Conservation (phyloP, 2,888 invertebrate genomes). For the Meandrusa payeni region DNA sequence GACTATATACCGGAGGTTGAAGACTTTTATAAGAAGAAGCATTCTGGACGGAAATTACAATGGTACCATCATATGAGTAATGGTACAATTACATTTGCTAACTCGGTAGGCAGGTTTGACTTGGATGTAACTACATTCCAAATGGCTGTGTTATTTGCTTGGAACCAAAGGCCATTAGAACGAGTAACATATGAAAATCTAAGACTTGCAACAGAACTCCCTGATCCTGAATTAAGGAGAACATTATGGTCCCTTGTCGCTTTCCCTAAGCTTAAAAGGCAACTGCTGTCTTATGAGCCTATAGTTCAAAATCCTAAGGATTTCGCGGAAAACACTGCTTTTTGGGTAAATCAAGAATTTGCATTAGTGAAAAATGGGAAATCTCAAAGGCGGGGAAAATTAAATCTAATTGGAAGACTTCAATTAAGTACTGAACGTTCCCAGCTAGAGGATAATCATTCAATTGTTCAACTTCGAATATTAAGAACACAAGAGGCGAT, state of each 20-base stretch:
- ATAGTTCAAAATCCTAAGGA: conserved; percentile 94
- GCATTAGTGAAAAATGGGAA: conserved; percentile 96
- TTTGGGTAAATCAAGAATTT: conserved; percentile 99
- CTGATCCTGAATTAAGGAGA: conserved; percentile 95
- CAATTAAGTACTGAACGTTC: conserved; percentile 97
- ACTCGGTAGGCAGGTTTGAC: conserved; percentile 95
- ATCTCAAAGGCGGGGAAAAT: conserved; percentile 95
- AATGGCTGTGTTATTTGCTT: conserved; percentile 99
- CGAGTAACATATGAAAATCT: conserved; percentile 98
- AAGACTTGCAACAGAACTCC: conserved; percentile 96
- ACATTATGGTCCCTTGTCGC: conserved; percentile 98
- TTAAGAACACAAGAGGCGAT: conserved; percentile 97
- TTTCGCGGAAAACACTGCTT: conserved; percentile 94
- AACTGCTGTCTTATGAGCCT: conserved; percentile 91
- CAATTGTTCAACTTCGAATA: conserved; percentile 97
- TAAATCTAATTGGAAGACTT: conserved; percentile 97
- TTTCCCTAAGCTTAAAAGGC: conserved; percentile 97
- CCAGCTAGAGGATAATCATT: conserved; percentile 98
- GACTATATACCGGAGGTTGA: conserved; percentile 99
- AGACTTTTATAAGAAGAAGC: conserved; percentile 98
- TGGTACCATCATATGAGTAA: conserved; percentile 99
- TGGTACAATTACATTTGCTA: conserved; percentile 97
- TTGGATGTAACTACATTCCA: conserved; percentile 99
- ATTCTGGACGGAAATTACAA: conserved; percentile 97
- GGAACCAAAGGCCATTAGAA: conserved; percentile 97